Evolutionary conservation across 2,888 invertebrate species (phyloP).

Genomic region (Uloborus plumipes): DNA sequence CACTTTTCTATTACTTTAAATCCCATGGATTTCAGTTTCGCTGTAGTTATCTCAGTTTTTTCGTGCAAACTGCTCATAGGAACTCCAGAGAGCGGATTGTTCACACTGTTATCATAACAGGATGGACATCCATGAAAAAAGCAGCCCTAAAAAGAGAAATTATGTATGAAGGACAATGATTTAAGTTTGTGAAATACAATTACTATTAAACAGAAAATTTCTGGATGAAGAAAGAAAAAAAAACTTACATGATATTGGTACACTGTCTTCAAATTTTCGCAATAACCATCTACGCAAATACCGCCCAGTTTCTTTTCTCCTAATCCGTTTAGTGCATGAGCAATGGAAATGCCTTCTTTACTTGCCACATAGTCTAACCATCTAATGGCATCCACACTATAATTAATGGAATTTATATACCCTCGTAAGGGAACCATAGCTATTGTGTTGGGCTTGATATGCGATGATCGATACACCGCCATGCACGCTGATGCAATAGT

Average conservation of each 20-base stretch:
- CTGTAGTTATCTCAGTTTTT: no score
- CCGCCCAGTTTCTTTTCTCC: constrained; percentile 11
- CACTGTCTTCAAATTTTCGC: background rate
- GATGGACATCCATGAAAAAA: no score
- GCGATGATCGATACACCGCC: constrained; percentile 5
- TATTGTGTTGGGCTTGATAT: constrained; percentile 12
- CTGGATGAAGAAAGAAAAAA: background rate
- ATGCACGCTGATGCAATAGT: constrained; percentile 25
- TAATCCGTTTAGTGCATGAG: background rate
- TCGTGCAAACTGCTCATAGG: no score
- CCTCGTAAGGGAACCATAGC: background rate
- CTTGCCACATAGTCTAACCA: constrained; percentile 19
- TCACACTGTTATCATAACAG: no score
- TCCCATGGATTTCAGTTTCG: no score
- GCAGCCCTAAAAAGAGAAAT: no score
- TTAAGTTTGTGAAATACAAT: no score
- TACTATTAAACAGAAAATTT: no score
- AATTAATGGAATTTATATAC: background rate
- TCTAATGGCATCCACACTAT: constrained; percentile 10
- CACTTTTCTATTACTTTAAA: no score
- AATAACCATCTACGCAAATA: constrained; percentile 16
- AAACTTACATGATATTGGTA: background rate
- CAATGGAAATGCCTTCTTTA: background rate
- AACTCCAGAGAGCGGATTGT: no score
- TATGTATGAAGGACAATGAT: no score